Base-by-base conservation (phyloP, 2,113 vertebrate species). In the Tachycineta bicolor region DNA sequence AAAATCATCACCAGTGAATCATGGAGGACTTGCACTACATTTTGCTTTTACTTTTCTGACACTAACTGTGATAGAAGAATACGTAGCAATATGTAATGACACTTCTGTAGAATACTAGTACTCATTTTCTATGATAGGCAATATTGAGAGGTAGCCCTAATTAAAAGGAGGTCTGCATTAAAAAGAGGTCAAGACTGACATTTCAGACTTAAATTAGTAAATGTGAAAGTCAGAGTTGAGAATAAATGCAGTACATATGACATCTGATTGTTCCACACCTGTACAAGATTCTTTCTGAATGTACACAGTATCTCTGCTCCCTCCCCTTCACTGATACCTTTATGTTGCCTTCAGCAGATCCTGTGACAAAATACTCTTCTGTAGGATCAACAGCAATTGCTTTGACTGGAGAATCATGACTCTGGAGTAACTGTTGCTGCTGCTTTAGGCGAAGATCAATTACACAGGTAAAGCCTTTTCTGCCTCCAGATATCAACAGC, bases 321-420 rank as follows among this genome's bases (percentile, higher is more conserved):
- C 44, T 62, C 26, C 37, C 52, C 4, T 4, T 65, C 28, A 76
- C 41, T 46, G 88, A 73, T 98, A 99, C 99, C 99, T 99, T 99
- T 94, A 99, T 99, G 97, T 98, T 99, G 92, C 99, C 99, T 97
- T 99, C 99, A 6, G 99, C 98, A 60, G 99, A 99, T 90, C 99
- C 99, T 46, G 99, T 99, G 96, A 99, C 98, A 91, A 99, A 99
- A 95, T 99, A 99, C 93, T 98, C 98, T 96, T 99, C 99, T 3
- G 98, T 98, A 80, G 98, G 97, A 96, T 99, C 98, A 31, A 99
- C 96, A 56, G 99, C 98, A 97, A 99, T 98, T 3, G 99, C 99
- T 98, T 99, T 99, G 74, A 99, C 97, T 24, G 99, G 98, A 8
- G 99, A 99, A 97, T 99, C 99, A 62, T 99, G 99, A 84, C 99